phyloP scores from a whole-genome alignment of 2,113 vertebrate genomes.

The Cinclus cinclus region DNA sequence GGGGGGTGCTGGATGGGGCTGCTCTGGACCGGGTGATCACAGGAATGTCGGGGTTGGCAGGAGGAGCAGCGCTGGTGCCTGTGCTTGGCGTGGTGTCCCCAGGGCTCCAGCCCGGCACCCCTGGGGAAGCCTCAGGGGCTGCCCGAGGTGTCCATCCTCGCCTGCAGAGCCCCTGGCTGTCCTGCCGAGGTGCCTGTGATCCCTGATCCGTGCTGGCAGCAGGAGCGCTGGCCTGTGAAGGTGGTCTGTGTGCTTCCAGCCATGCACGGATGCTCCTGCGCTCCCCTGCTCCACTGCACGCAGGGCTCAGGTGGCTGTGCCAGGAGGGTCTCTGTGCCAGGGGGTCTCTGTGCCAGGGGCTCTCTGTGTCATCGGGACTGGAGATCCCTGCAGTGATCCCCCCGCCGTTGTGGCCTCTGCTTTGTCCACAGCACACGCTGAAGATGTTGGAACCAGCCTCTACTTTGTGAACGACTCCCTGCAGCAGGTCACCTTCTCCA shows the following conservation, averaged over 20 bases:
- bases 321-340: not conserved
- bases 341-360: not conserved
- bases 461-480: conserved; percentile 99
- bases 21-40: rapidly evolving
- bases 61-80: rapidly evolving
- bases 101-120: rapidly evolving
- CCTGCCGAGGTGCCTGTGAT: not conserved
- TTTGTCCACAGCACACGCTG: conserved; percentile 81
- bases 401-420: not conserved
- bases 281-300: rapidly evolving
- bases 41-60: rapidly evolving
- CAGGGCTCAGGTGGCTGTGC: not conserved
- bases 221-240: conserved; percentile 12
- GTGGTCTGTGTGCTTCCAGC: not conserved
- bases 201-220: not conserved
- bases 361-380: rapidly evolving
- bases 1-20: not conserved
- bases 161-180: not conserved
- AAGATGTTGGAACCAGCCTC: conserved; percentile 91
- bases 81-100: rapidly evolving
- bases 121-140: not conserved
- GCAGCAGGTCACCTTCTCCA: conserved; percentile 94
- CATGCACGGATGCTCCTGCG: rapidly evolving
- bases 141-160: not conserved
- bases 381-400: not conserved